Base-by-base conservation (phyloP, 2,113 vertebrate species). In the Cyanoderma ruficeps region DNA sequence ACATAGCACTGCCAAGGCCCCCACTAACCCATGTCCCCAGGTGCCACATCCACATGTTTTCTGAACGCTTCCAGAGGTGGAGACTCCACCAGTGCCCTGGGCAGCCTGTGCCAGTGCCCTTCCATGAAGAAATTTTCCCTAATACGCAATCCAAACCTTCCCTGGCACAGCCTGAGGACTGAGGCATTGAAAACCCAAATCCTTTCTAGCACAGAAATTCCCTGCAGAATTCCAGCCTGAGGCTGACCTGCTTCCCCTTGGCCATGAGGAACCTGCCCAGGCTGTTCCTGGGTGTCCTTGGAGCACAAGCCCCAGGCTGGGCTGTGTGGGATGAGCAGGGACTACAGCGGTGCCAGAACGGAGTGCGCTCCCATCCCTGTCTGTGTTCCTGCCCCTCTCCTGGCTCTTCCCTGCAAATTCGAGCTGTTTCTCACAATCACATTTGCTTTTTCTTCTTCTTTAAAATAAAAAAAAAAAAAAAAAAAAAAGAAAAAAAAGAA, bases 341-440 rank as follows among this genome's bases (percentile, higher is more conserved):
- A 23, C 10, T 2, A 0, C 46, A 37, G 74, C 1, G 4, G 49
- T 41, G 46, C 65, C 61, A 53, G 30, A 71, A 68, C 0, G 3
- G 46, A 75, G 42, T 2, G 4, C 8, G 5, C 55, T 27, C 39
- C 39, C 60, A 20, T 5, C 9, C 21, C 19, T 39, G 27, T 15
- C 87, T 79, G n/a, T 5, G 28, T 6, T 50, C 75, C 78, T 87
- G 75, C 50, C 47, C 60, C 69, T 89, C 70, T 81, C 52, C 64
- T 4, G 0, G 2, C 52, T 78, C 50, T 60, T 75, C 53, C 46
- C 76, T 60, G 76, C 47, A 74, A 90, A 91, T 89, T 23, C 13
- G 35, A 80, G 30, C 57, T 88, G 90, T 53, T 96, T 96, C 85
- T 91, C 79, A 72, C 82, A 76, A 76, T 53, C 47, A 46, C 42